These are phyloP conservation scores for Phenganax stokvisi DNA, from an alignment of 92 coral and sea anemone genomes.

Conservation along the genomic window DNA sequence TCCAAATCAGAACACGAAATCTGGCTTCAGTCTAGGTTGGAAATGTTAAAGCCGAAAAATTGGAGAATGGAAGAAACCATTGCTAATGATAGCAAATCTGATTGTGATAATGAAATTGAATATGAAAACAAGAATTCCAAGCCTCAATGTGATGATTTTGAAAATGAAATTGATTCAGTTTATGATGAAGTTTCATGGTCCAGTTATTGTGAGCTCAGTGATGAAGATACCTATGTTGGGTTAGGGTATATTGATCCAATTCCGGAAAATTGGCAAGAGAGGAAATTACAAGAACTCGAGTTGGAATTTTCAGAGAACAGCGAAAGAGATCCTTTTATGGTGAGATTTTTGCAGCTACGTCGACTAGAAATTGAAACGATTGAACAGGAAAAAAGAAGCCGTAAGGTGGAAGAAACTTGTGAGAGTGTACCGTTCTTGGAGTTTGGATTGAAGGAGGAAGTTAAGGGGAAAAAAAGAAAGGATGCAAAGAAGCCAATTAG, in stretches of 20 bases:
- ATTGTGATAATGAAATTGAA: background rate
- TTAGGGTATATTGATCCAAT: conserved; percentile 32
- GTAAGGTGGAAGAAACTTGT: background rate
- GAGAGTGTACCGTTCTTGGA: background rate
- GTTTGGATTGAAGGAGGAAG: background rate
- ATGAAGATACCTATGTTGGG: conserved; percentile 8
- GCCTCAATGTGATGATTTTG: background rate
- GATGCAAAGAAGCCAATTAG: background rate
- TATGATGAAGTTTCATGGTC: background rate
- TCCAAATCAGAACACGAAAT: conserved; percentile 11
- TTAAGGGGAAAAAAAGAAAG: background rate
- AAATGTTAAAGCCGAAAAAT: background rate
- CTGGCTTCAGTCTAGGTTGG: background rate
- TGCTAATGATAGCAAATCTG: background rate
- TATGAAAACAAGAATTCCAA: background rate
- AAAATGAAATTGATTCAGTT: background rate
- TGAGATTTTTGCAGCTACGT: background rate
- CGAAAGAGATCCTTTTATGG: conserved; percentile 19
- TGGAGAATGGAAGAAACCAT: background rate
- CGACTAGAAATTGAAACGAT: conserved; percentile 22
- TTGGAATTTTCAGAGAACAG: background rate
- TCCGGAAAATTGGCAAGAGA: conserved; percentile 17
- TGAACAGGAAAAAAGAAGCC: conserved; percentile 12
- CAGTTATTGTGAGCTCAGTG: conserved; percentile 7
- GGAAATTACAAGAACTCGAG: conserved; percentile 22